These are phyloP conservation scores for Ibidorhyncha struthersii DNA, from an alignment of 2,113 vertebrate species.

Conservation along the genomic window DNA sequence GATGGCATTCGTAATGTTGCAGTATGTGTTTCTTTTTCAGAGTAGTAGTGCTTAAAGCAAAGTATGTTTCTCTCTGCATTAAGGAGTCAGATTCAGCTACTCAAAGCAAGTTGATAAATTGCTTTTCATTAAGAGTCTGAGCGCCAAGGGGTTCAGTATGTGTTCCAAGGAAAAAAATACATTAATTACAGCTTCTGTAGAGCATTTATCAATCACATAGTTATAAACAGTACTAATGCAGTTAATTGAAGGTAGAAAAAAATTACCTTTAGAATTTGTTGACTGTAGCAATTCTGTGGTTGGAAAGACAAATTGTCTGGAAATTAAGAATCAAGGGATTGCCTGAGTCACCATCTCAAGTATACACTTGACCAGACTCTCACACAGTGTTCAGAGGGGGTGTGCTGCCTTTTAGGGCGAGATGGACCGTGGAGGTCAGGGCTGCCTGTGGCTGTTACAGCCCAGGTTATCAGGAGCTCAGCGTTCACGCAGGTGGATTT, in stretches of 20 bases:
- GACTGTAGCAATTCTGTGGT: constrained; percentile 11
- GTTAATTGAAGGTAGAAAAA: constrained; percentile 43
- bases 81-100: constrained; percentile 33
- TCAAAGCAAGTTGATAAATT: constrained; percentile 67
- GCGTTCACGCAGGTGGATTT: fast-evolving
- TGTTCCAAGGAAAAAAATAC: constrained; percentile 43
- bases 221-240: constrained; percentile 52
- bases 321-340: neutral
- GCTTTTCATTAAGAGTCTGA: constrained; percentile 66
- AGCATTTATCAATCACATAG: constrained; percentile 53
- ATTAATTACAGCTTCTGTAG: constrained; percentile 61
- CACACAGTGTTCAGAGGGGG: fast-evolving
- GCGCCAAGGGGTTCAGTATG: constrained; percentile 38
- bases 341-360: neutral
- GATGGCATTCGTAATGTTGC: neutral
- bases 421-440: neutral
- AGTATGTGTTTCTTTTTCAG: fast-evolving
- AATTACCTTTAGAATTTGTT: constrained; percentile 35
- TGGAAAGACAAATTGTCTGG: constrained; percentile 18
- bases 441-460: neutral
- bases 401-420: neutral
- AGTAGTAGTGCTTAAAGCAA: constrained; percentile 17
- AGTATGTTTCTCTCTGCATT: constrained; percentile 13
- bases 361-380: neutral
- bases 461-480: neutral